Base-by-base conservation (phyloP, 2,888 invertebrate genomes). In the Paralinhomoeus sp. region DNA sequence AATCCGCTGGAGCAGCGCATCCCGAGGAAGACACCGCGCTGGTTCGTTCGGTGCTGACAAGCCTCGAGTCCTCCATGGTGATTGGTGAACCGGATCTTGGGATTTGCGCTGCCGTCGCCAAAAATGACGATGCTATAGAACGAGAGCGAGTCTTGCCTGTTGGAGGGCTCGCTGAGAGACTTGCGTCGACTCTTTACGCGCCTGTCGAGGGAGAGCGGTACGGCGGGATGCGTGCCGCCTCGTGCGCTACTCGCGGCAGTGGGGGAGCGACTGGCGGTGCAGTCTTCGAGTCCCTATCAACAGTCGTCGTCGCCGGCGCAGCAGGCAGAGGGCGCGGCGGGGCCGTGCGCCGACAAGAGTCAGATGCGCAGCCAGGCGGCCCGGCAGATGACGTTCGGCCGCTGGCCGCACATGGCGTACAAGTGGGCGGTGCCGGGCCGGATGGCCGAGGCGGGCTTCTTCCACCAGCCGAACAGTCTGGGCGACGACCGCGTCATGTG, bases 381-480 rank as follows among this genome's bases (percentile, higher is more conserved):
- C 48, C 71, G 89, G 38, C 73, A 80, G 53, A 78, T 83, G 61
- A 85, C 89, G 0, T 89, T 89, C 66, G 76, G 77, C 51, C 75
- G 80, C 59, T 89, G 87, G 89, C 87, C 87, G 2, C 87, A 87
- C 61, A 84, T 83, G 81, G 82, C 84, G 64, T 87, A 85, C 67
- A 85, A 85, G 81, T 89, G 87, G 85, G 87, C 87, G 5, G 64
- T 85, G 46, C 87, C 87, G 0, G 82, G 83, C 54, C 82, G 83
- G 61, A 87, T 89, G 87, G 85, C 87, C 5, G 84, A 87, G 62
- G 87, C 87, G 2, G 89, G 89, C 18, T 89, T 89, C 67, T 89
- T 84, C 67, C 84, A 87, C 66, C 82, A 85, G 63, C 85, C 87
- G 1, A 79, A 81, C 44, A 73, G 76, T 2, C 75, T 77, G 24